Evolutionary conservation across 1,140 invertebrate species (phyloP).

Genomic region (Tribolium castaneum): DNA sequence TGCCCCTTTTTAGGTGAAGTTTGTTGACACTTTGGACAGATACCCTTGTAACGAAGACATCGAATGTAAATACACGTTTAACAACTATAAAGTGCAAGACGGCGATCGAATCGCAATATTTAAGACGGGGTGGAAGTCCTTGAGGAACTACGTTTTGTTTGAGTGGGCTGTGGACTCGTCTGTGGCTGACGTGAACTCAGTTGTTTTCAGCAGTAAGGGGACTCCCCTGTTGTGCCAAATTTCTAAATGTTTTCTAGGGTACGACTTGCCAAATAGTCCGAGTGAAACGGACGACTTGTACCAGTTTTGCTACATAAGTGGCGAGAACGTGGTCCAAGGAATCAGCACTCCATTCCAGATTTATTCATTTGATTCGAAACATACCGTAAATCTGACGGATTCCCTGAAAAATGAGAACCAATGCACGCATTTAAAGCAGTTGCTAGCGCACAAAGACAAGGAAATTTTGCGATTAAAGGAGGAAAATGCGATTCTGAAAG

Average conservation of each 20-base stretch:
- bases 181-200: not conserved
- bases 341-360: constrained; percentile 57
- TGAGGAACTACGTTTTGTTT: constrained; percentile 55
- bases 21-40: constrained; percentile 51
- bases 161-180: constrained; percentile 51
- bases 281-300: constrained; percentile 52
- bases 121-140: constrained; percentile 56
- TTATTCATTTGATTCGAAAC: not conserved
- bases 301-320: constrained; percentile 58
- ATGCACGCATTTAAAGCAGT: not conserved
- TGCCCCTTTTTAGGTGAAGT: constrained; percentile 49
- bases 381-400: not conserved
- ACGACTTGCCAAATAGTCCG: constrained; percentile 44
- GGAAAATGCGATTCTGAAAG: constrained; percentile 49
- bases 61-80: constrained; percentile 51
- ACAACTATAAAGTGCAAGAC: constrained; percentile 53
- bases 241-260: constrained; percentile 47
- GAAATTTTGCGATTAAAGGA: constrained; percentile 50
- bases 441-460: constrained; percentile 38
- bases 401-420: constrained; percentile 17
- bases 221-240: not conserved
- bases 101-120: constrained; percentile 57
- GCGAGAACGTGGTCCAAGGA: constrained; percentile 54
- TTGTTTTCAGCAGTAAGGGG: constrained; percentile 53
- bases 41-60: constrained; percentile 55